Percentiles rank a stretch among this genome's conserved stretches.
phyloP scores from a whole-genome alignment of 2,797 vertebrate genomes.

The Varecia variegata region DNA sequence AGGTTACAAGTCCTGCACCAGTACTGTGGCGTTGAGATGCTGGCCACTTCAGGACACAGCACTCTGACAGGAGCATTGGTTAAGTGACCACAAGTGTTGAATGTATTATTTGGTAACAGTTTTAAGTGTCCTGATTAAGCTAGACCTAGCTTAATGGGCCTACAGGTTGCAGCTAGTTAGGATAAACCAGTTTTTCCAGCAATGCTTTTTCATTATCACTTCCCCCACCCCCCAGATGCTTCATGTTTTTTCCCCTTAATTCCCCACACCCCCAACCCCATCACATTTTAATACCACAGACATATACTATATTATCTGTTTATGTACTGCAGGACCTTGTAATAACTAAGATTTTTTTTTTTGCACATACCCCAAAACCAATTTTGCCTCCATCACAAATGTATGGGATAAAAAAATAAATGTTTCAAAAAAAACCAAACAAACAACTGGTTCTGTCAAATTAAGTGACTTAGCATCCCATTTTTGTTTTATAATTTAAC shows the following conservation, averaged over 20 bases:
- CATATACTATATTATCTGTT: not conserved
- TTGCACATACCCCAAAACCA: not conserved
- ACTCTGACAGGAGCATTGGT: not conserved
- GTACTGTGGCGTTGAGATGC: not conserved
- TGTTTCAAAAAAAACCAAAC: not conserved
- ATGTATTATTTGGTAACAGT: not conserved
- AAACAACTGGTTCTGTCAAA: not conserved
- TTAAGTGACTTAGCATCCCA: not conserved
- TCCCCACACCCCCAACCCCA: not conserved
- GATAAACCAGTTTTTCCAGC: not conserved
- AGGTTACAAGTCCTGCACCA: accelerated
- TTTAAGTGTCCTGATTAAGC: not conserved
- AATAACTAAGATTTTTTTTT: not conserved
- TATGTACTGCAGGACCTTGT: not conserved
- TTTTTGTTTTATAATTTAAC: not conserved
- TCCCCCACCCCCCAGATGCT: not conserved
- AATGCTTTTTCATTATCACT: not conserved
- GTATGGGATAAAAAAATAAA: not conserved
- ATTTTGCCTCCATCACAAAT: not conserved
- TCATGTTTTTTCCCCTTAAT: not conserved
- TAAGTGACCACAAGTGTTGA: not conserved
- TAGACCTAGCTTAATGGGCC: not conserved
- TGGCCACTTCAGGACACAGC: not conserved
- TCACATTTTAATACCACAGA: not conserved
- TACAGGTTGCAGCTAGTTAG: not conserved